Evolutionary conservation across 2,888 invertebrate species (phyloP).

Genomic region (Plagiodera versicolora): DNA sequence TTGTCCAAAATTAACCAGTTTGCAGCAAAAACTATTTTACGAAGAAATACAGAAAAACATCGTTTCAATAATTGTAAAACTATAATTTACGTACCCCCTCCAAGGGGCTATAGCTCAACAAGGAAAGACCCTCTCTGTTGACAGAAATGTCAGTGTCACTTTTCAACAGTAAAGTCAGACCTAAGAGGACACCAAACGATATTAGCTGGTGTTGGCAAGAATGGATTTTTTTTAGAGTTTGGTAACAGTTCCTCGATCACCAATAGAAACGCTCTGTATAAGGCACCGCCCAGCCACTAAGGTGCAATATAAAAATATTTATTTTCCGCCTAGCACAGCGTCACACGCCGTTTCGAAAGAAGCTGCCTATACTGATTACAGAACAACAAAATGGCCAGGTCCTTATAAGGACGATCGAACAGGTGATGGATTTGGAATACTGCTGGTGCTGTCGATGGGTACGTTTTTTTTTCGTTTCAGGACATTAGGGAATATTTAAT

Average conservation of each 20-base stretch:
- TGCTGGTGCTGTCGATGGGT: slow-evolving; percentile 3
- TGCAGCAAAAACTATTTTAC: no score
- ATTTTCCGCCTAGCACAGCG: slow-evolving; percentile 1
- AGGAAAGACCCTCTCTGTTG: no score
- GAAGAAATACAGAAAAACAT: no score
- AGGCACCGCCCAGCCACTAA: slow-evolving; percentile 2
- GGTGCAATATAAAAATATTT: slow-evolving; percentile 11
- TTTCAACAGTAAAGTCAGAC: no score
- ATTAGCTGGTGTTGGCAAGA: no score
- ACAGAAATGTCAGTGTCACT: no score
- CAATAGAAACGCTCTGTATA: not conserved
- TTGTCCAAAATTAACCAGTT: no score
- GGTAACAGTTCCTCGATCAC: not conserved
- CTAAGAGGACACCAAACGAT: no score
- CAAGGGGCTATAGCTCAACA: no score
- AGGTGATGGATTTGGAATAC: not conserved
- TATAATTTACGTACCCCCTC: no score
- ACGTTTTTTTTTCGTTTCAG: not conserved
- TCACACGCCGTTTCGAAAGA: slow-evolving; percentile 1
- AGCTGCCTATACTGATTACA: not conserved
- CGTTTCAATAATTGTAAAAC: no score
- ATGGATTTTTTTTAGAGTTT: not conserved
- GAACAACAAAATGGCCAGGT: not conserved
- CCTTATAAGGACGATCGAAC: slow-evolving; percentile 6
- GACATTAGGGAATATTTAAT: slow-evolving; percentile 7